A percentile compares a stretch with the other conserved stretches of the same genome.
phyloP scores from a whole-genome alignment of 2,888 invertebrate species.

The Hypomecis punctinalis region DNA sequence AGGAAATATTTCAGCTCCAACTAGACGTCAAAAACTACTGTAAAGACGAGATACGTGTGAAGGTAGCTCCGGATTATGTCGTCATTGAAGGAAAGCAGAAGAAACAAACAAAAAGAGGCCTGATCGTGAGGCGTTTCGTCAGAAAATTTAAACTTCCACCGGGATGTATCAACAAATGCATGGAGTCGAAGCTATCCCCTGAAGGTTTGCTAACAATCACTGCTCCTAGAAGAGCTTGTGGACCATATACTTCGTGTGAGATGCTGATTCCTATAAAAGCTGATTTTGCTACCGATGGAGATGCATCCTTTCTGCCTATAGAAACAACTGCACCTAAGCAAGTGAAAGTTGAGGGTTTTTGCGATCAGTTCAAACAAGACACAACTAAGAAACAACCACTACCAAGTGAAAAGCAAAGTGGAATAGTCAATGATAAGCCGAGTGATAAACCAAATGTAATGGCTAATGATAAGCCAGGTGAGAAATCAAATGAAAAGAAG shows the following conservation, averaged over 20 bases:
- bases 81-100: slow-evolving; percentile 71
- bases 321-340: background rate
- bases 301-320: slow-evolving; percentile 3
- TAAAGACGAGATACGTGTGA: slow-evolving; percentile 69
- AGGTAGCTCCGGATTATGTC: slow-evolving; percentile 65
- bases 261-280: slow-evolving; percentile 8
- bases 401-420: too few species aligned
- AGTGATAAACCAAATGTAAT: too few species aligned
- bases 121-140: slow-evolving; percentile 60
- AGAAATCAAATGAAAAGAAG: too few species aligned
- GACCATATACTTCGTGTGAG: background rate
- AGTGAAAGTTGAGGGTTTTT: background rate
- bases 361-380: background rate
- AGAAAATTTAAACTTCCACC: slow-evolving; percentile 68
- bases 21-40: slow-evolving; percentile 66
- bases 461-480: too few species aligned
- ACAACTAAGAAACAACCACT: background rate
- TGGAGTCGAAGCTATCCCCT: slow-evolving; percentile 57
- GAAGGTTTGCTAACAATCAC: slow-evolving; percentile 67
- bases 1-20: slow-evolving; percentile 64
- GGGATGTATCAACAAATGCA: slow-evolving; percentile 60
- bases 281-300: background rate
- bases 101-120: slow-evolving; percentile 58
- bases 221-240: slow-evolving; percentile 54
- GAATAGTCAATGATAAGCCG: too few species aligned